Evolutionary conservation across 2,888 invertebrate species (phyloP).

Genomic region (Autographa gamma): DNA sequence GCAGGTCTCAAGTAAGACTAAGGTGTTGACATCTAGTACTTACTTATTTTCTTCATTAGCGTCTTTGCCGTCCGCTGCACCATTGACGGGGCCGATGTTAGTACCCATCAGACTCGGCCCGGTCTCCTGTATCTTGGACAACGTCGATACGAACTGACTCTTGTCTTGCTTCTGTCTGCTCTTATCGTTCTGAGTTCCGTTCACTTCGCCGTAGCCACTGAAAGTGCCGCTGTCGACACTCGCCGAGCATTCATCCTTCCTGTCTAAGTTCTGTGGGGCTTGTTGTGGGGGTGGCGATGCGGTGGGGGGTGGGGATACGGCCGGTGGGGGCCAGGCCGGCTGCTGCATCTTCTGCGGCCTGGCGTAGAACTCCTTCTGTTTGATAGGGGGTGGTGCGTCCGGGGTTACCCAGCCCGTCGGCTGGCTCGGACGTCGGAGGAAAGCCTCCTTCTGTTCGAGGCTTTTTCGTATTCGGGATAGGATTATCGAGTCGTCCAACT

Average conservation of each 20-base stretch:
- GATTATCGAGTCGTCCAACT: conserved; percentile 92
- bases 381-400: conserved; percentile 86
- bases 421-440: conserved; percentile 93
- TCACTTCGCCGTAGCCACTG: conserved; percentile 84
- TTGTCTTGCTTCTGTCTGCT: conserved; percentile 82
- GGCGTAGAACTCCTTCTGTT: conserved; percentile 93
- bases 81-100: conserved; percentile 82
- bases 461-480: conserved; percentile 94
- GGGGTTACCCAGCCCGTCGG: conserved; percentile 90
- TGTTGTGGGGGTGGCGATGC: conserved; percentile 90
- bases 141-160: conserved; percentile 88
- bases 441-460: conserved; percentile 96
- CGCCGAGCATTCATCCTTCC: conserved; percentile 85
- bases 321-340: conserved; percentile 91
- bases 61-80: conserved; percentile 76
- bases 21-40: conserved; percentile 34
- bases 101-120: conserved; percentile 81
- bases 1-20: no score
- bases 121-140: conserved; percentile 91
- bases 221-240: conserved; percentile 85
- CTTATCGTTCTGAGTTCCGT: conserved; percentile 79
- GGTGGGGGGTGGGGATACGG: conserved; percentile 81
- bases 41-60: conserved; percentile 84
- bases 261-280: conserved; percentile 64
- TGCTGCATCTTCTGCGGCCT: conserved; percentile 93